These are phyloP conservation scores for Formica exsecta DNA, from an alignment of 1,140 invertebrate genomes.

Conservation along the genomic window DNA sequence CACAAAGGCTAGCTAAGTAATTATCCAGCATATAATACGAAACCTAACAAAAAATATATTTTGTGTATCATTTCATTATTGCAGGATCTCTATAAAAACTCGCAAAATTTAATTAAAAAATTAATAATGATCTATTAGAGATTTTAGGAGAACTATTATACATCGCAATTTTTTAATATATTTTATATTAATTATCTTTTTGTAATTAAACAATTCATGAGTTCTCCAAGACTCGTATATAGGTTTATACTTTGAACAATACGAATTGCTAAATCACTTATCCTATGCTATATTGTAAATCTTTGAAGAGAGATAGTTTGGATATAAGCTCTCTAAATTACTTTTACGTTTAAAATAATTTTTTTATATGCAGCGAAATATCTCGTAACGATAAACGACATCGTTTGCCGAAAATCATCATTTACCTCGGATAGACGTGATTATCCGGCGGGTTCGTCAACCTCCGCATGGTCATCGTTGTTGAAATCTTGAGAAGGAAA, in stretches of 20 bases:
- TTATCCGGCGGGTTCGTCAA: neutral
- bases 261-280: neutral
- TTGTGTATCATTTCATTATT: neutral
- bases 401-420: neutral
- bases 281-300: neutral
- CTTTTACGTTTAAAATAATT: neutral
- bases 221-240: neutral
- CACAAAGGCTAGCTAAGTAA: neutral
- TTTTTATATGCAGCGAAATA: neutral
- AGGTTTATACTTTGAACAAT: neutral
- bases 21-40: neutral
- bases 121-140: neutral
- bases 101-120: neutral
- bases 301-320: neutral
- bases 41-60: neutral
- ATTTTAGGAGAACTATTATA: neutral
- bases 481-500: neutral
- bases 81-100: no score
- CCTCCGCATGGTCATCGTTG: neutral
- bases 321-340: neutral
- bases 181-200: neutral
- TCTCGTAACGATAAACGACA: neutral
- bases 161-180: neutral
- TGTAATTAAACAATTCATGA: neutral
- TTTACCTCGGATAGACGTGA: neutral